These are phyloP conservation scores for Phymanthus crucifer DNA, from an alignment of 92 coral and sea anemone genomes.

Conservation along the genomic window DNA sequence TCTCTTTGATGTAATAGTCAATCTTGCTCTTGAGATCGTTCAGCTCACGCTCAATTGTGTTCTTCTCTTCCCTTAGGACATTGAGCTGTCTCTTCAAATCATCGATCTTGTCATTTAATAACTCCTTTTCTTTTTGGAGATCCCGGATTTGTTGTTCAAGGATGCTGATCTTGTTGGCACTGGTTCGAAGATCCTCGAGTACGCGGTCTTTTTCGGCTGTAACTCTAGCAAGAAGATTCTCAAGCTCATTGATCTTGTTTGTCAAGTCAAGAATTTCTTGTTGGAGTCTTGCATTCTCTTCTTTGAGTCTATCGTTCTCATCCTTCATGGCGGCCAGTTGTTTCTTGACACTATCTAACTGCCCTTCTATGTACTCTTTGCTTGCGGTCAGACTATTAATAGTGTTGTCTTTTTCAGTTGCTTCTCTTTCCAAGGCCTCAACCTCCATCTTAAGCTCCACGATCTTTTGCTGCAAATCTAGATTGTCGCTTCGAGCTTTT, in stretches of 20 bases:
- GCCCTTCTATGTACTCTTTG: conserved; percentile 74
- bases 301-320: conserved; percentile 65
- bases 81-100: conserved; percentile 71
- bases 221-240: conserved; percentile 72
- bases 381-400: conserved; percentile 65
- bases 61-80: conserved; percentile 78
- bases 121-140: conserved; percentile 68
- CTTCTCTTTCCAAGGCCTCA: conserved; percentile 67
- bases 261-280: conserved; percentile 76
- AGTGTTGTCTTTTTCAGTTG: conserved; percentile 75
- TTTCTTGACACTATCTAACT: conserved; percentile 68
- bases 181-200: conserved; percentile 75
- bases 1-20: conserved; percentile 73
- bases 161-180: conserved; percentile 57
- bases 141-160: conserved; percentile 88
- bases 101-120: conserved; percentile 80
- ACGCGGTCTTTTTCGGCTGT: conserved; percentile 88
- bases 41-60: conserved; percentile 70
- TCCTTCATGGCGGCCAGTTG: conserved; percentile 63
- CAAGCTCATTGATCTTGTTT: conserved; percentile 79
- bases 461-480: conserved; percentile 70
- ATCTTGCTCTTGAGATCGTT: conserved; percentile 89
- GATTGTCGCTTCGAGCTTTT: conserved; percentile 72
- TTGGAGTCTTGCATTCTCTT: conserved; percentile 58
- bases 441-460: conserved; percentile 79